Percentiles rank a stretch among this genome's conserved stretches.
Evolutionary conservation across 2,113 vertebrate genomes (phyloP).

Genomic region (Alethe castanea): DNA sequence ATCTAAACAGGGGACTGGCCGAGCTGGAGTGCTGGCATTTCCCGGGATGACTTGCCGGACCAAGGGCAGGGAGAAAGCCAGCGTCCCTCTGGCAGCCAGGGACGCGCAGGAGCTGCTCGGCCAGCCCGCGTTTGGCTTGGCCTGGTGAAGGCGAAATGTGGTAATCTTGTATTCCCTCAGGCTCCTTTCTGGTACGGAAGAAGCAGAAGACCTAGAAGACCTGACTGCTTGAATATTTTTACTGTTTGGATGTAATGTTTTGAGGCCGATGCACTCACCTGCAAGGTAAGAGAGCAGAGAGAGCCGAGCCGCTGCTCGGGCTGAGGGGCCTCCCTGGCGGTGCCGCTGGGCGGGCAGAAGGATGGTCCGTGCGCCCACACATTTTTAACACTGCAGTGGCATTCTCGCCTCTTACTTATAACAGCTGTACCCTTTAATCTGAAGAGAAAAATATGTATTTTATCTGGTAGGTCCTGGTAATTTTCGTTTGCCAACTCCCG

Average conservation of each 20-base stretch:
- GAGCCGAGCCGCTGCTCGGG: neutral
- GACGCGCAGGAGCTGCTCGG: neutral
- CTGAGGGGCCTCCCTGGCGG: accelerated
- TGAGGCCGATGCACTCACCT: neutral
- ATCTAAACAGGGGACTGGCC: neutral
- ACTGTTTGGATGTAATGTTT: neutral
- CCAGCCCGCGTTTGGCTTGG: neutral
- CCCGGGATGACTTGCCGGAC: neutral
- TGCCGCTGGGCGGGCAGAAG: neutral
- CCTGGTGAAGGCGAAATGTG: accelerated
- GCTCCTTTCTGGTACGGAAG: neutral
- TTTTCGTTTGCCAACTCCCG: accelerated
- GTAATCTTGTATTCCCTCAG: too few species aligned
- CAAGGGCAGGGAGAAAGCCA: neutral
- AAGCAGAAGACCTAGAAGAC: neutral
- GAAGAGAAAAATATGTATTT: accelerated
- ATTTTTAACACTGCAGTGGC: neutral
- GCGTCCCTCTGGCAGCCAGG: neutral
- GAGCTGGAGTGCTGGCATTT: neutral
- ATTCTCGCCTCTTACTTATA: neutral
- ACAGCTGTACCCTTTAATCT: too few species aligned
- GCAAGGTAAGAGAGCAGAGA: neutral
- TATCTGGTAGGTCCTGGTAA: neutral
- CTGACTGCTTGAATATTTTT: neutral
- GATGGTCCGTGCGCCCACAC: accelerated